phyloP scores from a whole-genome alignment of 1,140 invertebrate genomes.

The Drosophila paulistorum region DNA sequence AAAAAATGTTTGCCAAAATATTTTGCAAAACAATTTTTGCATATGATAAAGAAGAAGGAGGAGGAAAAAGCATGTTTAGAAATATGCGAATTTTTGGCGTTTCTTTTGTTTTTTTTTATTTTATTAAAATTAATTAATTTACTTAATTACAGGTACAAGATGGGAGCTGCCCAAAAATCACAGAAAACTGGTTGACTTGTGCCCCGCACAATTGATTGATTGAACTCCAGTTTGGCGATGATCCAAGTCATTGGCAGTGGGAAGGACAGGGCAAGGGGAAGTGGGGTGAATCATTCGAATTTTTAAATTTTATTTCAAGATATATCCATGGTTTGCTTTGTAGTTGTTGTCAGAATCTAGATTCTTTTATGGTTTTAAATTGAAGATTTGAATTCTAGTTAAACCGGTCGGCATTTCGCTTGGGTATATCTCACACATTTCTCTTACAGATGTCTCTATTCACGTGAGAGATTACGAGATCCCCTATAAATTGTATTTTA shows the following conservation, averaged over 20 bases:
- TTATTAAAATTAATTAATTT: slow-evolving; percentile 71
- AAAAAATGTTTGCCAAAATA: background rate
- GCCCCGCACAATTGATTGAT: slow-evolving; percentile 55
- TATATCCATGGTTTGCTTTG: slow-evolving; percentile 16
- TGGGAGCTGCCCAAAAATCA: slow-evolving; percentile 29
- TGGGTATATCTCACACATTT: background rate
- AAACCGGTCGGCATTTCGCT: slow-evolving; percentile 27
- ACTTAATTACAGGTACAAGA: slow-evolving; percentile 68
- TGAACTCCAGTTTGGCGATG: slow-evolving; percentile 14
- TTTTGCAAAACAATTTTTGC: background rate
- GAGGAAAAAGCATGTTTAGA: slow-evolving; percentile 19
- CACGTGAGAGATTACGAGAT: background rate
- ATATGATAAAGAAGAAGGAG: background rate
- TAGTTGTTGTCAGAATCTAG: slow-evolving; percentile 9
- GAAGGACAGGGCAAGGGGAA: background rate
- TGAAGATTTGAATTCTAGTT: slow-evolving; percentile 23
- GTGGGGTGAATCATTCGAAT: slow-evolving; percentile 10
- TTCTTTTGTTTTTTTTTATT: slow-evolving; percentile 22
- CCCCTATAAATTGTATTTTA: background rate
- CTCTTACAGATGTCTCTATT: background rate
- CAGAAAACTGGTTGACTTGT: slow-evolving; percentile 65
- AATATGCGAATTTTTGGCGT: slow-evolving; percentile 39
- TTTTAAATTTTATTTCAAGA: slow-evolving; percentile 13
- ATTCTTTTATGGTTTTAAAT: slow-evolving; percentile 20
- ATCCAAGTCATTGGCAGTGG: slow-evolving; percentile 1